A percentile compares a stretch with the other conserved stretches of the same genome.
Evolutionary conservation across 2,888 invertebrate species (phyloP).

Genomic region (Cyclophora punctaria): DNA sequence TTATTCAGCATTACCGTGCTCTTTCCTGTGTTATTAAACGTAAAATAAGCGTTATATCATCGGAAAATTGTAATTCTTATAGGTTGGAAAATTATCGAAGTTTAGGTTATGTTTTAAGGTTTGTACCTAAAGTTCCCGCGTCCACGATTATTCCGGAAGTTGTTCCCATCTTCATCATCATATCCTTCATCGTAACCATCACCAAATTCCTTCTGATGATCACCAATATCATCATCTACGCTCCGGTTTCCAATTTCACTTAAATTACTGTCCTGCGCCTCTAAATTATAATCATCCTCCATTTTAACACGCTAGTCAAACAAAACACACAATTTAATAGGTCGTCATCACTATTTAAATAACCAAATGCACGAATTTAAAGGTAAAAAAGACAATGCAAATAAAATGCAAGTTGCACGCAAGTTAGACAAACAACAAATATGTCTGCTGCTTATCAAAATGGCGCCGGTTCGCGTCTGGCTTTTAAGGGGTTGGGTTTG

Average conservation of each 20-base stretch:
- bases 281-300: constrained; percentile 61
- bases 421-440: too few species aligned
- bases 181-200: constrained; percentile 56
- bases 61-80: not conserved
- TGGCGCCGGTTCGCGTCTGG: too few species aligned
- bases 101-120: not conserved
- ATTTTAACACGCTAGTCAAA: constrained; percentile 33
- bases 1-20: too few species aligned
- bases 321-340: constrained; percentile 30
- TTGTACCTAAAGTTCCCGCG: constrained; percentile 60
- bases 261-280: constrained; percentile 44
- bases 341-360: constrained; percentile 41
- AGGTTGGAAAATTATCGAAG: not conserved
- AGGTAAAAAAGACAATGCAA: too few species aligned
- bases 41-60: not conserved
- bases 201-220: constrained; percentile 52
- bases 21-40: too few species aligned
- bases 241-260: constrained; percentile 31
- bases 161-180: constrained; percentile 57
- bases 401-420: too few species aligned
- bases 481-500: too few species aligned
- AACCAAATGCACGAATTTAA: too few species aligned
- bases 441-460: too few species aligned
- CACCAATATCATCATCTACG: constrained; percentile 34
- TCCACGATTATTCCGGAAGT: constrained; percentile 52